phyloP scores from a whole-genome alignment of 2,797 vertebrate species.

The Centroberyx gerrardi region DNA sequence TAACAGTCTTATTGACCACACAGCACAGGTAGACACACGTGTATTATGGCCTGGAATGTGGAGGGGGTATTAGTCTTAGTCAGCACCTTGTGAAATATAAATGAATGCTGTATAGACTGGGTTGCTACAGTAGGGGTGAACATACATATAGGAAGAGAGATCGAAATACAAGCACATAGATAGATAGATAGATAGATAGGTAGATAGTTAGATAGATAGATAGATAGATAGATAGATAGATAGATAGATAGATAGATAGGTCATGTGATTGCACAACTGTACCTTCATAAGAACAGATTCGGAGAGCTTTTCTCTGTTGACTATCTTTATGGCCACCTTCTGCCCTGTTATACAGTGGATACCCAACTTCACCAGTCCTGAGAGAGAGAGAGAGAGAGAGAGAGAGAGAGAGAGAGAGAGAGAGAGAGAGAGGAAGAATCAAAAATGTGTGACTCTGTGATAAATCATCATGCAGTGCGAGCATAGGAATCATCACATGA shows the following conservation, averaged over 20 bases:
- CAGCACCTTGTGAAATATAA: neutral
- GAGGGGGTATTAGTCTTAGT: too few species aligned
- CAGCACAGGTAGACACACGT: neutral
- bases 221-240: neutral
- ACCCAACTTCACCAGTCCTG: conserved; percentile 94
- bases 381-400: conserved; percentile 49
- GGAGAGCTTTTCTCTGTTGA: conserved; percentile 94
- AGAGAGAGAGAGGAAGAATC: conserved; percentile 5
- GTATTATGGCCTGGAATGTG: neutral
- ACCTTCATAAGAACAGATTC: conserved; percentile 97
- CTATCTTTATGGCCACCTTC: conserved; percentile 96
- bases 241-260: neutral
- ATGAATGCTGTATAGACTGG: neutral
- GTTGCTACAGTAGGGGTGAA: neutral
- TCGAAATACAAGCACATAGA: neutral
- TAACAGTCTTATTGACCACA: neutral
- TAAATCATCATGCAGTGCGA: conserved; percentile 55
- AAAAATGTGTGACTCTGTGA: conserved; percentile 31
- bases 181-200: neutral
- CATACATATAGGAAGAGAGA: neutral
- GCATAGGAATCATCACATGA: conserved; percentile 39
- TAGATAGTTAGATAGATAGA: neutral
- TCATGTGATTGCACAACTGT: conserved; percentile 7
- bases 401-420: neutral
- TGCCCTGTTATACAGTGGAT: conserved; percentile 94